Base-by-base conservation (phyloP, 1,140 invertebrate species). In the Portunus trituberculatus region DNA sequence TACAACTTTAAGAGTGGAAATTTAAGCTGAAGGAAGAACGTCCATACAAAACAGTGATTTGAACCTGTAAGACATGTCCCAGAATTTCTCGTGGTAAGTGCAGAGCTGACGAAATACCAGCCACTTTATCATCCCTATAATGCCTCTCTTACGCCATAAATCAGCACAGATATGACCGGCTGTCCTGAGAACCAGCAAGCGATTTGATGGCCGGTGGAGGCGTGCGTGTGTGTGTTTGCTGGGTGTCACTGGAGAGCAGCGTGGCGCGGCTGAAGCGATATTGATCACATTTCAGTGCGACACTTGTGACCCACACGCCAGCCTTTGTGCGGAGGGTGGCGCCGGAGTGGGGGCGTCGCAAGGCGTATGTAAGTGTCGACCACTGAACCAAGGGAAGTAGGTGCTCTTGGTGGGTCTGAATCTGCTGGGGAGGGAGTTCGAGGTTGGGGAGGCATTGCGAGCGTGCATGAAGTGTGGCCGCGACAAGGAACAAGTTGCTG, bases 251-350 rank as follows among this genome's bases (percentile, higher is more conserved):
- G 67, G 67, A n/a, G n/a, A n/a, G 67, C 12, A 76, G 67, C 6
- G 67, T 76, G 67, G 25, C 67, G 67, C 67, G 67, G 25, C 67
- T 76, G 67, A n/a, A n/a, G 67, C 67, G 25, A 76, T 76, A 76
- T 76, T 76, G 67, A 76, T 76, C 67, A 76, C 67, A 76, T 76
- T 76, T 76, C 67, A n/a, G 67, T 59, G 67, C 67, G 67, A 76
- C 67, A 76, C 67, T 76, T 76, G 67, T 76, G 67, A 76, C 67
- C 67, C 25, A 20, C 25, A 76, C 67, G 67, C 67, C 67, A 76
- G 67, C 20, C 67, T 76, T 76, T 76, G 67, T 76, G 67, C 25
- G 20, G 67, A 76, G 67, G 52, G 67, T 76, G 67, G 67, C 67
- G 67, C 67, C 67, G 67, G 20, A n/a, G 20, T n/a, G 25, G n/a